Evolutionary conservation across 2,888 invertebrate genomes (phyloP).

Genomic region (Caenorhabditis sulstoni): DNA sequence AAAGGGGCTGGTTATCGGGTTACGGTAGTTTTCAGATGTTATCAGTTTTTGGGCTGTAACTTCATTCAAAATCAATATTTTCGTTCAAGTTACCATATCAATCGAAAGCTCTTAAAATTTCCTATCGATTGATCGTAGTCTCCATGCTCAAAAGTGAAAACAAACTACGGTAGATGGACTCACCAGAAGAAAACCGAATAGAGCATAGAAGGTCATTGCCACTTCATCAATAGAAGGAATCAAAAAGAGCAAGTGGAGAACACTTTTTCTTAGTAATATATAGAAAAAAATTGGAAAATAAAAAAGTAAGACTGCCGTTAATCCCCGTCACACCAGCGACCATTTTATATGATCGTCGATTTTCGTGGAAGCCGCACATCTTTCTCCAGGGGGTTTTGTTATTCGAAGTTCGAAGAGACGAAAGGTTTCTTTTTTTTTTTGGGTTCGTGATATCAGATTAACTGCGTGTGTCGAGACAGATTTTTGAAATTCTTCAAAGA

Average conservation of each 20-base stretch:
- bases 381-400: constrained; percentile 16
- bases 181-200: constrained; percentile 15
- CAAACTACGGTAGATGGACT: constrained; percentile 16
- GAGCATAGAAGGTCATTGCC: no score
- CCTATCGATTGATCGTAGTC: no score
- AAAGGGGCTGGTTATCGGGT: not conserved
- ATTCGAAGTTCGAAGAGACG: constrained; percentile 36
- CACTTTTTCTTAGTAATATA: not conserved
- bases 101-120: no score
- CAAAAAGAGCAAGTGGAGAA: constrained; percentile 12
- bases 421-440: constrained; percentile 31
- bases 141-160: no score
- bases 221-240: not conserved
- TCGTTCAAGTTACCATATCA: no score
- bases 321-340: no score
- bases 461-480: no score
- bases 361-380: no score
- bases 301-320: no score
- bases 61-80: not conserved
- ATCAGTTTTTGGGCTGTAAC: not conserved
- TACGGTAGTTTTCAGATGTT: not conserved
- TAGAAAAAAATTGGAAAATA: not conserved
- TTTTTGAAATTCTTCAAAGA: constrained; percentile 18
- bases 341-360: no score
- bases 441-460: constrained; percentile 37